Base-by-base conservation (phyloP, 2,797 vertebrate species). In the Lepus townsendii region DNA sequence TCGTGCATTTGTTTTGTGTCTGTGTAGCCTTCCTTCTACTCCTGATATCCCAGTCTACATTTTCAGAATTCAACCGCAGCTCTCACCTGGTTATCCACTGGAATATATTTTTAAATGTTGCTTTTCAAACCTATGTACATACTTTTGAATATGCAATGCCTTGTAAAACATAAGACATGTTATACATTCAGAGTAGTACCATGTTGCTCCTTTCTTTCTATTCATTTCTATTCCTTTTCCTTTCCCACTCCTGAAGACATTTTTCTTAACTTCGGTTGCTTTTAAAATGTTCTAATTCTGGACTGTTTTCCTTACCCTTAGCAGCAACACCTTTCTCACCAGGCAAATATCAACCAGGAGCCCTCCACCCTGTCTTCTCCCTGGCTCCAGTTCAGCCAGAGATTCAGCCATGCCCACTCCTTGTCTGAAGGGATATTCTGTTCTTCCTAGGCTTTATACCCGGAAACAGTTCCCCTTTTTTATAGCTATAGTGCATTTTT, bases 171-270 rank as follows among this genome's bases (percentile, higher is more conserved):
- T 71, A 52, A 78, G 4, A 11, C 63, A 30, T 71, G 2, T 12
- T 83, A 38, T 35, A 27, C 22, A 47, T 96, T 93, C 26, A 32
- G 19, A 38, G 22, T 54, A 54, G 42, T 42, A 13, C 19, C 75
- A 4, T 65, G 17, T 27, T 72, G 22, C n/a, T 80, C 52, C 19
- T n/a, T 69, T 80, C 14, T 78, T 80, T 82, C 50, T 66, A 0
- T 91, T 95, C 9, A 52, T 69, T 38, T 94, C 78, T 73, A 7
- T 66, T 92, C 22, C 60, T 50, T 77, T 84, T 35, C 10, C 13
- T 32, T 84, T 69, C 3, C 22, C 50, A 32, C 42, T 78, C 13
- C 30, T 54, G 57, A 26, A 50, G 6, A n/a, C n/a, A 3, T 30
- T 79, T 17, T 54, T 66, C 32, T 78, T 26, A 90, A 38, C 3